These are phyloP conservation scores for Parapsyche elsis DNA, from an alignment of 1,140 invertebrate genomes.

Conservation along the genomic window DNA sequence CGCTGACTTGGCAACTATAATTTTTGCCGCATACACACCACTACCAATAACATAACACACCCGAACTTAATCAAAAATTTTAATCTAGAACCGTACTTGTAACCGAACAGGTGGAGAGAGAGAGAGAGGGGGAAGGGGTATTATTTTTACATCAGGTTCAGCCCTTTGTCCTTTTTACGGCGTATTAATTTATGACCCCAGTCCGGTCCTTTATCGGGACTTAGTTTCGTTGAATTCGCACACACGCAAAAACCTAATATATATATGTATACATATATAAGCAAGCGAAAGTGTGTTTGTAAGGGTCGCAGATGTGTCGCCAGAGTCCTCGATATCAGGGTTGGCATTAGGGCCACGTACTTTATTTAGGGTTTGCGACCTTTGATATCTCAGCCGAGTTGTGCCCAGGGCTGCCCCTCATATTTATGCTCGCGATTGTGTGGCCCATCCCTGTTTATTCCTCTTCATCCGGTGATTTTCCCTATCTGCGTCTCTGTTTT, in stretches of 20 bases:
- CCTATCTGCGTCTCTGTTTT: not conserved
- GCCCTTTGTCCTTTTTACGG: conserved; percentile 33
- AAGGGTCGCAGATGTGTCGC: conserved; percentile 12
- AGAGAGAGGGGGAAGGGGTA: not conserved
- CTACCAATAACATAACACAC: not conserved
- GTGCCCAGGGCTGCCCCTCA: not conserved
- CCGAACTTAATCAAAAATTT: conserved; percentile 3
- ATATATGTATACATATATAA: too few species aligned
- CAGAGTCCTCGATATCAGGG: conserved; percentile 1
- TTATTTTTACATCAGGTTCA: conserved; percentile 14
- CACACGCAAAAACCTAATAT: too few species aligned
- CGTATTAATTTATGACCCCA: conserved; percentile 36
- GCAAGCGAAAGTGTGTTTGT: too few species aligned
- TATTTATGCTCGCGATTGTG: not conserved
- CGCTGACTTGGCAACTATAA: too few species aligned
- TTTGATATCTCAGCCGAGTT: conserved; percentile 8
- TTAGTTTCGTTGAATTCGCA: conserved; percentile 10
- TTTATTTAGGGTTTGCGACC: conserved; percentile 34
- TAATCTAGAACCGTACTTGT: not conserved
- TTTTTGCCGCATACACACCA: too few species aligned
- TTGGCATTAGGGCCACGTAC: conserved; percentile 24
- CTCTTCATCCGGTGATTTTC: not conserved
- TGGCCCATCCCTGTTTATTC: too few species aligned
- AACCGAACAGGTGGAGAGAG: not conserved
- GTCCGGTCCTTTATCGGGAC: conserved; percentile 21